Conservation (phyloP, 2,113 vertebrate genomes). For the Butorides virescens region DNA sequence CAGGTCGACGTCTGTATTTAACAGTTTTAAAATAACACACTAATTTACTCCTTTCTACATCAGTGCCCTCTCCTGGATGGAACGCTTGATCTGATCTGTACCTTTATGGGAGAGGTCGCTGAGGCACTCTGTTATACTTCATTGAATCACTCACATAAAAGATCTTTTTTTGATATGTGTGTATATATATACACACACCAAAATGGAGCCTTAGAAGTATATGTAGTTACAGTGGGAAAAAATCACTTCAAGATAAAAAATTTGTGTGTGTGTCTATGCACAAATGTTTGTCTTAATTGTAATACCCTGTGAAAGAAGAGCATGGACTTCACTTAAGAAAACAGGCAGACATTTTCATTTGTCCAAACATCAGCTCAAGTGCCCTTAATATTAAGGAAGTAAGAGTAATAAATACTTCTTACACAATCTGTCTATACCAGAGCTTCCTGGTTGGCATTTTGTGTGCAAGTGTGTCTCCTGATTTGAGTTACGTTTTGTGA, state of each 20-base stretch:
- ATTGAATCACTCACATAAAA: not conserved
- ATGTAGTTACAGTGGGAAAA: not conserved
- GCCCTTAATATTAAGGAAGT: not conserved
- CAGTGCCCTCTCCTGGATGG: constrained; percentile 36
- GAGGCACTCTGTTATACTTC: rapidly evolving
- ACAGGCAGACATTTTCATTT: not conserved
- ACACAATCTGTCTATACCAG: not conserved
- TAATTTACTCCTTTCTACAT: not conserved
- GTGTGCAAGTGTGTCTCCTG: not conserved
- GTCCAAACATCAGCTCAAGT: not conserved
- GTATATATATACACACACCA: not conserved
- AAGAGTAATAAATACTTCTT: not conserved
- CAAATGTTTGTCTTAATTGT: not conserved
- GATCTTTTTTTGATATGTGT: not conserved
- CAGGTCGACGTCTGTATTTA: not conserved
- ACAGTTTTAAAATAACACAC: not conserved
- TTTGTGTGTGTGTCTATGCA: not conserved
- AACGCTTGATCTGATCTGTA: not conserved
- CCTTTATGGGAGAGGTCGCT: not conserved
- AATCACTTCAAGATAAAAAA: not conserved
- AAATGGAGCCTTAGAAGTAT: not conserved
- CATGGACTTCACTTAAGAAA: not conserved
- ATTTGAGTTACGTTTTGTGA: not conserved
- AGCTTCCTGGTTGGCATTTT: not conserved
- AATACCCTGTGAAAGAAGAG: not conserved